Conservation (phyloP, 2,888 invertebrate genomes). For the Cerastis rubricosa region DNA sequence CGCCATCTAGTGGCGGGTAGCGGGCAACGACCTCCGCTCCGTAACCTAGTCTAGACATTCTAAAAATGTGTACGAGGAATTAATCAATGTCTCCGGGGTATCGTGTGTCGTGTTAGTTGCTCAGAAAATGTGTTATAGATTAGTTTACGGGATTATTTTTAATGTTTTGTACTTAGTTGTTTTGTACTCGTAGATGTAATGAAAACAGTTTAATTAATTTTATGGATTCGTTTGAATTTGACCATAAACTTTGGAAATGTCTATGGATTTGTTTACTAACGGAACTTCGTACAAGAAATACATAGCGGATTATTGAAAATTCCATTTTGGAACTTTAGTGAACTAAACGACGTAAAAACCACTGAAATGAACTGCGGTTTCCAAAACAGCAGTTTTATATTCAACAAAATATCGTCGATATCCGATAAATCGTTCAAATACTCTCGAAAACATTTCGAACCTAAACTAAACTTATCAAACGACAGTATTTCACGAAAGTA, state of each 20-base stretch:
- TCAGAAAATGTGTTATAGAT: constrained; percentile 29
- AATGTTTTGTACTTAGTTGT: constrained; percentile 14
- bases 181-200: constrained; percentile 16
- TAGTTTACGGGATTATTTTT: constrained; percentile 40
- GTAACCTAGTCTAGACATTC: constrained; percentile 67
- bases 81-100: constrained; percentile 63
- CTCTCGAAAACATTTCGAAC: constrained; percentile 29
- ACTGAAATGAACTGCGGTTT: background rate
- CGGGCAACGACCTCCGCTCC: constrained; percentile 69
- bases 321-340: background rate
- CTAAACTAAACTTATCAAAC: constrained; percentile 47
- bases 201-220: constrained; percentile 30
- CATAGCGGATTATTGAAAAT: background rate
- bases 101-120: constrained; percentile 63
- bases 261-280: background rate
- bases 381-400: background rate
- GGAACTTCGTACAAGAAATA: background rate
- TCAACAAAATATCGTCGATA: constrained; percentile 26
- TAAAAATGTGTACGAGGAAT: constrained; percentile 61
- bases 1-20: constrained; percentile 79
- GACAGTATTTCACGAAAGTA: constrained; percentile 55
- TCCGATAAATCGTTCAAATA: constrained; percentile 38
- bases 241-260: background rate
- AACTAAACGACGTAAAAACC: background rate
- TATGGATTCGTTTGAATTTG: constrained; percentile 14